These are phyloP conservation scores for Sphecodes monilicornis DNA, from an alignment of 2,888 invertebrate genomes.

Conservation along the genomic window DNA sequence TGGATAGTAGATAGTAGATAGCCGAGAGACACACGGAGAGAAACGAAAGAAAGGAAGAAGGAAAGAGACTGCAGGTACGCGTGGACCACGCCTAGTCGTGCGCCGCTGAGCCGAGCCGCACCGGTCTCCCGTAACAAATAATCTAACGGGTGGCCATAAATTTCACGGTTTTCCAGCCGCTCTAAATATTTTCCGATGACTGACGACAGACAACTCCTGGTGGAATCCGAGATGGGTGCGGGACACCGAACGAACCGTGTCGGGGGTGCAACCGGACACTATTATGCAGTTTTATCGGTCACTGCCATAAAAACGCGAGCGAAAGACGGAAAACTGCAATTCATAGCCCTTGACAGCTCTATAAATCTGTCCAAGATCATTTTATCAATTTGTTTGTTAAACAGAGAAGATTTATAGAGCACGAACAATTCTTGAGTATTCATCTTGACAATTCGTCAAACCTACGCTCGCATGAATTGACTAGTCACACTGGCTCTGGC, in stretches of 20 bases:
- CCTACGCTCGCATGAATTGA: too few relatives aligned
- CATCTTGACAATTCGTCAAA: background rate
- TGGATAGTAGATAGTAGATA: conserved; percentile 13
- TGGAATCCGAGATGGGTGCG: conserved; percentile 3
- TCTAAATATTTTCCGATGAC: conserved; percentile 31
- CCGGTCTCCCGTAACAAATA: conserved; percentile 62
- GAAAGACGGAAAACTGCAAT: background rate
- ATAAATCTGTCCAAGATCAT: background rate
- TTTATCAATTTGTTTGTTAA: background rate
- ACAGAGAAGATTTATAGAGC: background rate
- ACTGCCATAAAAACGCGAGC: background rate
- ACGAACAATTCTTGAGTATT: background rate
- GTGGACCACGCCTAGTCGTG: conserved; percentile 78
- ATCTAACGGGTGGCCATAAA: conserved; percentile 65
- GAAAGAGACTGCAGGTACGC: conserved; percentile 62
- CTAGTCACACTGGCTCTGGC: too few relatives aligned
- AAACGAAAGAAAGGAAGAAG: conserved; percentile 46
- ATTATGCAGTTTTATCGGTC: conserved; percentile 47
- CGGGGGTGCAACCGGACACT: conserved; percentile 40
- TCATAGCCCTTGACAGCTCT: background rate
- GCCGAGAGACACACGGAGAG: conserved; percentile 28
- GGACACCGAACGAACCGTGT: background rate
- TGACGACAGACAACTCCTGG: background rate
- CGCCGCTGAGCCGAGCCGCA: conserved; percentile 12
- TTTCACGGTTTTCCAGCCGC: conserved; percentile 31